Conservation (phyloP, 2,888 invertebrate genomes). For the Lomographa bimaculata region DNA sequence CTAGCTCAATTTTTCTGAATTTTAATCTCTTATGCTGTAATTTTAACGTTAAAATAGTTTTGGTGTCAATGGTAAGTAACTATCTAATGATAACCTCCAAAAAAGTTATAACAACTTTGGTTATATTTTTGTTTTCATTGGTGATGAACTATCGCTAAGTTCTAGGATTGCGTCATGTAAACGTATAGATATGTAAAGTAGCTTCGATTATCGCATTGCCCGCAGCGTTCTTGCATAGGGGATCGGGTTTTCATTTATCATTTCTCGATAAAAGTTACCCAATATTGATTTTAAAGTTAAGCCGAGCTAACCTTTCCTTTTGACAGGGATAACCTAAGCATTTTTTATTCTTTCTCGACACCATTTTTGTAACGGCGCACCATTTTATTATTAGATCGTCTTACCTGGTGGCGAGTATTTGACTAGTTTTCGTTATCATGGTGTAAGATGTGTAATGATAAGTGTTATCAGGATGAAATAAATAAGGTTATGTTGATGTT, state of each 20-base stretch:
- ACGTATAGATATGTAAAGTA: slow-evolving; percentile 59
- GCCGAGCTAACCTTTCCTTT: slow-evolving; percentile 63
- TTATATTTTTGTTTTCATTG: slow-evolving; percentile 76
- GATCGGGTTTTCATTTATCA: slow-evolving; percentile 3
- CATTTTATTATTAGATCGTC: slow-evolving; percentile 48
- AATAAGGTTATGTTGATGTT: slow-evolving; percentile 83
- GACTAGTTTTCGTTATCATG: slow-evolving; percentile 8
- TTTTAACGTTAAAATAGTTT: slow-evolving; percentile 24
- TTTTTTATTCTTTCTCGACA: slow-evolving; percentile 62
- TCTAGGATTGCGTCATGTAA: slow-evolving; percentile 80
- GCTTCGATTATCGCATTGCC: slow-evolving; percentile 35
- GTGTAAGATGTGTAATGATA: slow-evolving; percentile 18
- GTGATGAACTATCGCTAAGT: slow-evolving; percentile 65
- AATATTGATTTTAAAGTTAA: slow-evolving; percentile 37
- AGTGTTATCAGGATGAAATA: slow-evolving; percentile 27
- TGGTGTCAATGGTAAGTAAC: slow-evolving; percentile 26
- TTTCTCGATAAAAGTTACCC: slow-evolving; percentile 33
- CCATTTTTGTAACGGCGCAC: slow-evolving; percentile 75
- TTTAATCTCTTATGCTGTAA: slow-evolving; percentile 17
- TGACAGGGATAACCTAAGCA: slow-evolving; percentile 76
- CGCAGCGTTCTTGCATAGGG: slow-evolving; percentile 5
- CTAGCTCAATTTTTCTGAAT: slow-evolving; percentile 51
- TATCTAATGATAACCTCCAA: slow-evolving; percentile 46
- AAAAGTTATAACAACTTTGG: slow-evolving; percentile 54
- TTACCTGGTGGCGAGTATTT: slow-evolving; percentile 15